phyloP scores from a whole-genome alignment of 2,888 invertebrate genomes.

The Stenolophus ochropezus region DNA sequence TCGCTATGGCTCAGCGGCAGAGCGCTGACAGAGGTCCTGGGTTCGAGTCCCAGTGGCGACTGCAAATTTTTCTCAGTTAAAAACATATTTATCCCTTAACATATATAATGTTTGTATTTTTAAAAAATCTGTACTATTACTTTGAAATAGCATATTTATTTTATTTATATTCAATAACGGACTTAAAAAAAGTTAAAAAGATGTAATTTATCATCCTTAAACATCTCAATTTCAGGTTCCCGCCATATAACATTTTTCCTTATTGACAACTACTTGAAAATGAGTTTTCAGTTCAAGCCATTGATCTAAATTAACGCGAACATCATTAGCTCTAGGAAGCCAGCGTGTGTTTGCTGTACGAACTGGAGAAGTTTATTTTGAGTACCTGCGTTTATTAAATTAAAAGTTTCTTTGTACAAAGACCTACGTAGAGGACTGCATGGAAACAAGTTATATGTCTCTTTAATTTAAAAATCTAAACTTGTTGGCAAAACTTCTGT shows the following conservation, averaged over 20 bases:
- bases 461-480: neutral
- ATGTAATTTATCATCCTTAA: neutral
- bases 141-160: neutral
- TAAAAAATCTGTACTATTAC: neutral
- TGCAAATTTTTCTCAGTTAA: too few species aligned
- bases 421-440: neutral
- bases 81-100: too few species aligned
- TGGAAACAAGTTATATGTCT: neutral
- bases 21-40: too few species aligned
- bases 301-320: neutral
- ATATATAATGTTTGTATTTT: neutral
- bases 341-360: neutral
- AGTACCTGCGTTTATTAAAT: neutral
- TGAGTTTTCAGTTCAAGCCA: slow-evolving; percentile 1
- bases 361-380: neutral
- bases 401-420: neutral
- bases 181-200: neutral
- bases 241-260: slow-evolving; percentile 6
- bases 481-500: neutral
- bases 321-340: neutral
- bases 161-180: neutral
- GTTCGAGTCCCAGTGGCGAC: too few species aligned
- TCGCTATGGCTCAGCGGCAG: too few species aligned
- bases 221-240: neutral
- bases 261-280: neutral